These are phyloP conservation scores for Serinus canaria DNA, from an alignment of 2,113 vertebrate species.

Conservation along the genomic window DNA sequence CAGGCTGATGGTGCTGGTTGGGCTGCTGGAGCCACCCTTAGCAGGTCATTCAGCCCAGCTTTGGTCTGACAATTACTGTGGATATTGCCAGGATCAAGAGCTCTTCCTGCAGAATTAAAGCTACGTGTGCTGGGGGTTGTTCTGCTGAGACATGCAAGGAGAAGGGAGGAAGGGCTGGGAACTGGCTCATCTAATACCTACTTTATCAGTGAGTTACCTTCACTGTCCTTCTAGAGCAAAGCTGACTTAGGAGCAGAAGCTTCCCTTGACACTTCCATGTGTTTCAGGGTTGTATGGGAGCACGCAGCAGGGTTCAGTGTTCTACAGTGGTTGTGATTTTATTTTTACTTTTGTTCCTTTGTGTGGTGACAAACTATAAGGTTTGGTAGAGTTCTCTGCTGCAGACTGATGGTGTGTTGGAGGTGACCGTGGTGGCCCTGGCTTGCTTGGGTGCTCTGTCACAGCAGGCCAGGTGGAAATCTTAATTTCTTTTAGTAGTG, in stretches of 20 bases:
- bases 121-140: rapidly evolving
- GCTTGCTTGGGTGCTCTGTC: neutral
- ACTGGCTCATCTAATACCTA: neutral
- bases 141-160: neutral
- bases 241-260: slow-evolving; percentile 5
- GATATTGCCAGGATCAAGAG: neutral
- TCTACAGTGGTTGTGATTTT: neutral
- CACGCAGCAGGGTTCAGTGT: rapidly evolving
- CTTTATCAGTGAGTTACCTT: slow-evolving; percentile 41
- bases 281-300: neutral
- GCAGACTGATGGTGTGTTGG: rapidly evolving
- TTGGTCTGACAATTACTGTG: neutral
- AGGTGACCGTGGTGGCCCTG: neutral
- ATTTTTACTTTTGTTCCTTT: neutral
- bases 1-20: neutral
- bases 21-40: neutral
- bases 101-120: neutral
- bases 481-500: neutral
- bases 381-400: neutral
- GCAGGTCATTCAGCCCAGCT: rapidly evolving
- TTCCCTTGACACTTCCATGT: neutral
- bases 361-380: neutral
- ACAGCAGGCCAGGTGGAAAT: neutral
- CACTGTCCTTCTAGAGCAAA: slow-evolving; percentile 32
- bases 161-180: neutral